These are phyloP conservation scores for Diabrotica balteata DNA, from an alignment of 2,888 invertebrate species.

Conservation along the genomic window DNA sequence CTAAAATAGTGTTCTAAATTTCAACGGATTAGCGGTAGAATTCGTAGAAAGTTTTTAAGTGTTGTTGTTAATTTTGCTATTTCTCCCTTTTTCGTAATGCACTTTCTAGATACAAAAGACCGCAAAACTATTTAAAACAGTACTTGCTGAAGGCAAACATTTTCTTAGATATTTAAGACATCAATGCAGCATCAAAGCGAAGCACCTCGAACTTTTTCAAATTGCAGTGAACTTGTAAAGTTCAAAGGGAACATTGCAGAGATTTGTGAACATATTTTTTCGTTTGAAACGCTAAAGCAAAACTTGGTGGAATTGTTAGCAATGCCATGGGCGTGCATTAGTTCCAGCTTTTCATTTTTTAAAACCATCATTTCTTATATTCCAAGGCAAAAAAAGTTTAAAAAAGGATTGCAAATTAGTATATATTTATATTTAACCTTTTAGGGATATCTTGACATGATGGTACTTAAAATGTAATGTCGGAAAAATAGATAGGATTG, in stretches of 20 bases:
- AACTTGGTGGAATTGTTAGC: not conserved
- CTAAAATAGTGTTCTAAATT: too few species aligned
- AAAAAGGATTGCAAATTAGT: too few species aligned
- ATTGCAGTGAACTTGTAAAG: slow-evolving; percentile 14
- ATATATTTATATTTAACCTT: too few species aligned
- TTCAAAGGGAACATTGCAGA: slow-evolving; percentile 13
- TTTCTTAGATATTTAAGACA: slow-evolving; percentile 31
- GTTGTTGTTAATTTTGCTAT: slow-evolving; percentile 23
- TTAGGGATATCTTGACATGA: too few species aligned
- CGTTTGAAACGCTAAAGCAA: not conserved
- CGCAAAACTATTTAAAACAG: slow-evolving; percentile 26
- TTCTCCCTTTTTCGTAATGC: slow-evolving; percentile 7
- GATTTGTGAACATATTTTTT: slow-evolving; percentile 8
- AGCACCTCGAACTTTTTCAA: slow-evolving; percentile 19
- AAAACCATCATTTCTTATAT: too few species aligned
- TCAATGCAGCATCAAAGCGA: slow-evolving; percentile 31
- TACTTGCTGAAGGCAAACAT: slow-evolving; percentile 27
- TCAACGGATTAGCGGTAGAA: too few species aligned
- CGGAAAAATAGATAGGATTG: too few species aligned
- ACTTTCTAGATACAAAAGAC: slow-evolving; percentile 10
- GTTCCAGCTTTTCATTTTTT: too few species aligned
- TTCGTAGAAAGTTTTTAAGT: slow-evolving; percentile 15
- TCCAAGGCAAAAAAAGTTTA: too few species aligned
- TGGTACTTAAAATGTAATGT: too few species aligned
- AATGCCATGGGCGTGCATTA: too few species aligned